A percentile compares a stretch with the other conserved stretches of the same genome.
Evolutionary conservation across 2,797 vertebrate species (phyloP).

Genomic region (Meriones psammophilus): DNA sequence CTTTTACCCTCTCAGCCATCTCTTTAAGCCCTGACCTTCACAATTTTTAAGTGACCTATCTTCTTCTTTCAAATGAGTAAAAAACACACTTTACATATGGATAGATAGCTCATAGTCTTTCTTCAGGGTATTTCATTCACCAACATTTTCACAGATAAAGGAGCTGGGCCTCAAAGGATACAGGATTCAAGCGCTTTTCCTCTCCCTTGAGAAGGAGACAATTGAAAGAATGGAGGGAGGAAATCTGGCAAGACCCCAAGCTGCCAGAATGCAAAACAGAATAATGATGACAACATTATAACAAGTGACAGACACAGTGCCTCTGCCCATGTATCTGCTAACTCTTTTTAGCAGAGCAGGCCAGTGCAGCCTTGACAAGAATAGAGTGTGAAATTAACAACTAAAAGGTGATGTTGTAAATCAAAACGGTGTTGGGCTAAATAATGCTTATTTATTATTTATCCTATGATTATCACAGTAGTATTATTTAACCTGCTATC

Average conservation of each 20-base stretch:
- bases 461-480: too few relatives aligned
- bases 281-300: not conserved
- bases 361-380: constrained; percentile 20
- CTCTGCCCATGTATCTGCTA: constrained; percentile 13
- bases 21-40: not conserved
- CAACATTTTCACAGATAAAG: constrained; percentile 3
- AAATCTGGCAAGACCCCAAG: not conserved
- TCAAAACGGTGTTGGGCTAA: too few relatives aligned
- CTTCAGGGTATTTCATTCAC: not conserved
- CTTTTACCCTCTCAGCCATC: too few relatives aligned
- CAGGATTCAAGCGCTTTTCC: not conserved
- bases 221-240: not conserved
- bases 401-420: not conserved
- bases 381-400: constrained; percentile 52
- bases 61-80: constrained; percentile 42
- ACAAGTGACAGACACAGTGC: constrained; percentile 38
- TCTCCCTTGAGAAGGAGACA: not conserved
- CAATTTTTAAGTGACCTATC: constrained; percentile 6
- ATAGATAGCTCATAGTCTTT: constrained; percentile 37
- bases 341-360: not conserved
- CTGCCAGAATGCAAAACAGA: not conserved
- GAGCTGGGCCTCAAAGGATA: constrained; percentile 21
- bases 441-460: too few relatives aligned
- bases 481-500: too few relatives aligned
- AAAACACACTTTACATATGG: not conserved